Evolutionary conservation across 2,888 invertebrate genomes (phyloP), one percentile per base, ranked within the genome.

Genomic region (Odontomyia ornata): DNA sequence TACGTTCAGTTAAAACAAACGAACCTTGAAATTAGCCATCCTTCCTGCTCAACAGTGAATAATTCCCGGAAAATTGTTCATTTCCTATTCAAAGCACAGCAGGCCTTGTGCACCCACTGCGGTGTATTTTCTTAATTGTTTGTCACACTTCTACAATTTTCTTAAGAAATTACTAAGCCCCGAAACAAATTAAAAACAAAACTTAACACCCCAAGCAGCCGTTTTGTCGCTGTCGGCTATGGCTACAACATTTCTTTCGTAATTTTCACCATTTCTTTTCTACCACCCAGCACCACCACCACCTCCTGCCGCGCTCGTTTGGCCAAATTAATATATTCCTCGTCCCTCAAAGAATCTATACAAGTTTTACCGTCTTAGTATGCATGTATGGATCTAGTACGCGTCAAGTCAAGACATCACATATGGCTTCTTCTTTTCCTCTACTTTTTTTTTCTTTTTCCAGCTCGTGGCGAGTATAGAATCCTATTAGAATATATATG

Each of bases 361-460:
- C 30, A 65, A 65, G 65, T 65, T 65, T 11, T 65, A 15, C 18
- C 21, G 57, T 60, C 57, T 60, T 60, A 25, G 57, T 25, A 23
- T 60, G 52, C 52, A 52, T 52, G 18, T 15, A 21, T 60, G 57
- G 11, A n/a, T 21, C 23, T 5, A 25, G 18, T 15, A 21, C 21
- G 57, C 1, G 4, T 21, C 23, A 23, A 25, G 57, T 25, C 25
- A 60, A 21, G 65, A 65, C 65, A 36, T 65, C 36, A 65, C 65
- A 65, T n/a, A n/a, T 36, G 65, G 65, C 65, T 65, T 65, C 65
- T 65, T 65, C 36, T 3, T 9, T 65, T 64, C 30, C 3, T n/a
- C n/a, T n/a, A n/a, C n/a, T n/a, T n/a, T n/a, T n/a, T n/a, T n/a
- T n/a, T n/a, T n/a, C n/a, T n/a, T n/a, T n/a, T n/a, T n/a, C n/a